Base-by-base conservation (phyloP, 2,797 vertebrate genomes). In the Galagoides demidoff region DNA sequence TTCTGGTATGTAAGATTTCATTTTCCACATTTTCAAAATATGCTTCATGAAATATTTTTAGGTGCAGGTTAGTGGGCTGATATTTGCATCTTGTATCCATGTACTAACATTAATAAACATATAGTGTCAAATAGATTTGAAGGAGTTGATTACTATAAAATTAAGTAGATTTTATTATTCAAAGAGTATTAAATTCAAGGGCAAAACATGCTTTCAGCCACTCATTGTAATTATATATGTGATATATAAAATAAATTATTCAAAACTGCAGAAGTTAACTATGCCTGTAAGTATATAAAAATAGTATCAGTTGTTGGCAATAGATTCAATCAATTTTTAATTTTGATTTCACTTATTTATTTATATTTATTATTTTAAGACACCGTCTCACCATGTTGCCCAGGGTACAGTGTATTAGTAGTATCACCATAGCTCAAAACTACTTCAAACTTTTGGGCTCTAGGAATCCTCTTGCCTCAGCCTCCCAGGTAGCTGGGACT, bases 241-340 rank as follows among this genome's bases (percentile, higher is more conserved):
- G 57, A 92, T 12, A 94, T 27, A 66, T 52, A 81, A 85, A 85
- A 92, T 92, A 82, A 78, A 86, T 82, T 85, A 93, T 66, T 63
- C 7, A 87, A 76, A 92, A 89, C 66, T 78, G 20, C 78, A 16
- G 55, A 94, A 23, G 27, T 34, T 88, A 89, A 85, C 11, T 83
- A 1, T 76, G 29, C n/a, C 4, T 78, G 5, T 89, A 49, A 34
- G 29, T 92, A 23, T 83, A 90, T 74, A 82, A 57, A 91, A 92
- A 95, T 23, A 90, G 84, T 55, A 70, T 3, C 34, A 86, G 7
- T 76, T 92, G 16, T 74, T 86, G 20, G 19, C 27, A 73, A 73
- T 16, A 92, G 64, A 63, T 57, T 87, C n/a, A 74, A 45, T 61
- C n/a, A 81, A 74, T 73, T 77, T 86, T 57, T 77, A 63, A 85